A percentile compares a stretch with the other conserved stretches of the same genome.
Evolutionary conservation across 2,797 vertebrate species (phyloP).

Genomic region (Acestrorhynchus altus): DNA sequence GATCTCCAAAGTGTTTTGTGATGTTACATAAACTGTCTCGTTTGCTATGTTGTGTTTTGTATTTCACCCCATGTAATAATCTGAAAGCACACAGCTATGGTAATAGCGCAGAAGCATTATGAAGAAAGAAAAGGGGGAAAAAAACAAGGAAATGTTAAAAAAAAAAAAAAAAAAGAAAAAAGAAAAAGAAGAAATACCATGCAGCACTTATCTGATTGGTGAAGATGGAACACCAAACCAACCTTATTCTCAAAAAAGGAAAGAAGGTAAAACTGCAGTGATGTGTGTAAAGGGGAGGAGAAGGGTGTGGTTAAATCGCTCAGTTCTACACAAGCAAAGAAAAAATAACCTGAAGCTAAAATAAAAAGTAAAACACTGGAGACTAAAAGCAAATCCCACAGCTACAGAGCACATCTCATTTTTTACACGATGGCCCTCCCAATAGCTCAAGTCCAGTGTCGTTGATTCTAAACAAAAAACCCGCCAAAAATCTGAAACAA

Average conservation of each 20-base stretch:
- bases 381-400: conserved; percentile 88
- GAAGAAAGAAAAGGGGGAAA: conserved; percentile 73
- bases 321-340: conserved; percentile 91
- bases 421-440: conserved; percentile 78
- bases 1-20: conserved; percentile 83
- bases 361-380: conserved; percentile 84
- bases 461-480: conserved; percentile 82
- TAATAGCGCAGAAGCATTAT: conserved; percentile 84
- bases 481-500: conserved; percentile 71
- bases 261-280: conserved; percentile 84
- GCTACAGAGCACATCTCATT: conserved; percentile 75
- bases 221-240: conserved; percentile 86
- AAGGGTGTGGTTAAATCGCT: conserved; percentile 72
- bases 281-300: conserved; percentile 27
- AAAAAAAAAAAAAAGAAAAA: conserved; percentile 68
- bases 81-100: conserved; percentile 78
- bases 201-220: conserved; percentile 69
- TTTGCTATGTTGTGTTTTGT: conserved; percentile 70
- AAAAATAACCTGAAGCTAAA: conserved; percentile 76
- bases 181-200: conserved; percentile 78
- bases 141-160: conserved; percentile 67
- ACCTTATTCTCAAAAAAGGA: conserved; percentile 83
- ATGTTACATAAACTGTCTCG: conserved; percentile 88
- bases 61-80: conserved; percentile 72
- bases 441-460: conserved; percentile 93